These are phyloP conservation scores for Eumacrocentrus americanus DNA, from an alignment of 2,888 invertebrate species.

Conservation along the genomic window DNA sequence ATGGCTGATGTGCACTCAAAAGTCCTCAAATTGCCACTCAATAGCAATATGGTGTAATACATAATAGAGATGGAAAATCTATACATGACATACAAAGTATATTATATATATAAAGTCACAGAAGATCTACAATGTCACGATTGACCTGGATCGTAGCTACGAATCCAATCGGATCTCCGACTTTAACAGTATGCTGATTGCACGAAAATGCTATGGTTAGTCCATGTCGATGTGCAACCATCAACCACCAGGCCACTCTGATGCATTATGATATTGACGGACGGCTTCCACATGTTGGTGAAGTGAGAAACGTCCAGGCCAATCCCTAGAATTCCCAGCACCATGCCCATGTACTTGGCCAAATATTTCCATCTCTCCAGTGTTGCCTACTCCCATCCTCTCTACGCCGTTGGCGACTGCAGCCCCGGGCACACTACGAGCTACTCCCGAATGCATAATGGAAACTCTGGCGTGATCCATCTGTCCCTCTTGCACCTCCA, in stretches of 20 bases:
- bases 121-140: background rate
- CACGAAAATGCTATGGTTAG: slow-evolving; percentile 38
- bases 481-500: slow-evolving; percentile 15
- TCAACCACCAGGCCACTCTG: slow-evolving; percentile 1
- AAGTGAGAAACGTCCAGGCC: slow-evolving; percentile 13
- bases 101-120: background rate
- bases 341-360: background rate
- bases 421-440: slow-evolving; percentile 18
- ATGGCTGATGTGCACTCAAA: too few species aligned
- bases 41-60: too few species aligned
- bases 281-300: too few species aligned
- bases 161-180: slow-evolving; percentile 46
- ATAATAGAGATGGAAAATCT: too few species aligned
- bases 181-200: slow-evolving; percentile 40
- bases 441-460: slow-evolving; percentile 56
- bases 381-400: too few species aligned
- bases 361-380: background rate
- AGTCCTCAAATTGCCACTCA: too few species aligned
- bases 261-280: background rate
- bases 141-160: slow-evolving; percentile 34
- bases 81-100: too few species aligned
- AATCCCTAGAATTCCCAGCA: slow-evolving; percentile 24
- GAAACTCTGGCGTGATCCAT: slow-evolving; percentile 43
- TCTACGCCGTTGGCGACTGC: background rate
- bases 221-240: slow-evolving; percentile 27